These are phyloP conservation scores for Phalangium opilio DNA, from an alignment of 2,888 invertebrate species.

Conservation along the genomic window DNA sequence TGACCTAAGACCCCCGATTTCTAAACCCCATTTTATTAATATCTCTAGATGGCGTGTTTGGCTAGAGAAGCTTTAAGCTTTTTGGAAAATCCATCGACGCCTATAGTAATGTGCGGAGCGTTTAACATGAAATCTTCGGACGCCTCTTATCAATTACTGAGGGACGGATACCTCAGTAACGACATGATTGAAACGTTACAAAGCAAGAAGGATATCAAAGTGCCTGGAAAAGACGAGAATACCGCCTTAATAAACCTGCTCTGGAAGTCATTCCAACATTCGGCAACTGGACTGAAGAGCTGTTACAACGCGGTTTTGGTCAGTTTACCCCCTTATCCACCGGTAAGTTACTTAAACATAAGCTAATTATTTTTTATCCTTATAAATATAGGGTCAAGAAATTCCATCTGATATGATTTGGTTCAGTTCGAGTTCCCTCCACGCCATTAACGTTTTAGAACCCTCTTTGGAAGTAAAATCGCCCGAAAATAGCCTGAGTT, in stretches of 20 bases:
- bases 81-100: constrained; percentile 12
- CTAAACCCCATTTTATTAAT: too few relatives aligned
- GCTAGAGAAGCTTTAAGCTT: constrained; percentile 14
- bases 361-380: too few relatives aligned
- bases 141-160: constrained; percentile 18
- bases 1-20: too few relatives aligned
- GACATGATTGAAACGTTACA: constrained; percentile 20
- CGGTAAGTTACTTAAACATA: too few relatives aligned
- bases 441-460: too few relatives aligned
- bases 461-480: too few relatives aligned
- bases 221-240: constrained; percentile 19
- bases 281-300: constrained; percentile 16
- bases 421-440: too few relatives aligned
- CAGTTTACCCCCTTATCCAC: constrained; percentile 2
- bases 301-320: constrained; percentile 17
- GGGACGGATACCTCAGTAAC: constrained; percentile 19
- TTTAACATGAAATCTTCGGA: constrained; percentile 15
- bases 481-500: too few relatives aligned
- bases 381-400: too few relatives aligned
- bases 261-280: constrained; percentile 20
- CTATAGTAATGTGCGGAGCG: constrained; percentile 17
- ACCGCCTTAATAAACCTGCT: constrained; percentile 17
- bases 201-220: constrained; percentile 14
- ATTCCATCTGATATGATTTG: too few relatives aligned
- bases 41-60: constrained; percentile 14